phyloP scores from a whole-genome alignment of 1,140 invertebrate genomes.

The Globodera rostochiensis region DNA sequence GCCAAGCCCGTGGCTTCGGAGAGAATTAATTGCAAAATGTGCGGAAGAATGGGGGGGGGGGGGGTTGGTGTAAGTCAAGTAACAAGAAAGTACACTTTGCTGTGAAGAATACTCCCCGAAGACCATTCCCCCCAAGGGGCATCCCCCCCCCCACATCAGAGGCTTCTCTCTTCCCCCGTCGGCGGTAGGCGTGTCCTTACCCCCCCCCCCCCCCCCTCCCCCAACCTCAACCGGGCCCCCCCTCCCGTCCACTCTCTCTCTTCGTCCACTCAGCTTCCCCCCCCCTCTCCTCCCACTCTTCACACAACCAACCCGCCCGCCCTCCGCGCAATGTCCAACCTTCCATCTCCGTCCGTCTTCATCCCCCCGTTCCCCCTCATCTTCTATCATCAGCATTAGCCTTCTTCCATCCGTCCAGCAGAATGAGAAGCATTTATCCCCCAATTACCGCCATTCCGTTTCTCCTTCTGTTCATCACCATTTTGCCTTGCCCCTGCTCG shows the following conservation, averaged over 20 bases:
- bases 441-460: neutral
- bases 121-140: neutral
- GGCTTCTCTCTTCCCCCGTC: too few species aligned
- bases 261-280: neutral
- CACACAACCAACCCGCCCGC: neutral
- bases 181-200: neutral
- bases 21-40: neutral
- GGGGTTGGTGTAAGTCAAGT: too few species aligned
- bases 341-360: neutral
- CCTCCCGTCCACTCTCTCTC: constrained; percentile 1
- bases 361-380: neutral
- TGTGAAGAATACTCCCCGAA: neutral
- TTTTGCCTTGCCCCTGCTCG: neutral
- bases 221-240: neutral
- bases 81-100: neutral
- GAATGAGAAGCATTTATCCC: neutral
- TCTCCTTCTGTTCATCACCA: neutral
- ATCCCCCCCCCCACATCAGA: neutral
- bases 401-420: neutral
- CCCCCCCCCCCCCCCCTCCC: neutral
- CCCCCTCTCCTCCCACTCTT: neutral
- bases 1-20: neutral
- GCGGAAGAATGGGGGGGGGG: too few species aligned
- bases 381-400: neutral
- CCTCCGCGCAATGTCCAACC: constrained; percentile 5